Base-by-base conservation (phyloP, 37 sponge, comb jelly and placozoan species). In the Aphrocallistes beatrix region DNA sequence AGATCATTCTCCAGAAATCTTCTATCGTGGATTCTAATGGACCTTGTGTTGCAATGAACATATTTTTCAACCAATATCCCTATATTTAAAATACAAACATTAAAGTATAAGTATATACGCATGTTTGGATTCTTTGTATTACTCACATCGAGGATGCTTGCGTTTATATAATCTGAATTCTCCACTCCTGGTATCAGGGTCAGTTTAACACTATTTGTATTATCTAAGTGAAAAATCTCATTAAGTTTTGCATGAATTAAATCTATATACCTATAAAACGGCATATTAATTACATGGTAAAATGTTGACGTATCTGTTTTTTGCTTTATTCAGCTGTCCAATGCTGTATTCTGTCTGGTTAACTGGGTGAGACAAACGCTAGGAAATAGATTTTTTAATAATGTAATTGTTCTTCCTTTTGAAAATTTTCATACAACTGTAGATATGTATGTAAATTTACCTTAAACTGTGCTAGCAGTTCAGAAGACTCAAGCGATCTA, bases 91-190 rank as follows among this genome's bases (percentile, higher is more conserved):
- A n/a, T n/a, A n/a, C n/a, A n/a, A n/a, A n/a, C n/a, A n/a, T n/a
- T n/a, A n/a, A n/a, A n/a, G n/a, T n/a, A n/a, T n/a, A n/a, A n/a
- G n/a, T n/a, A n/a, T n/a, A n/a, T n/a, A n/a, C n/a, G n/a, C n/a
- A n/a, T n/a, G n/a, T n/a, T n/a, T n/a, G n/a, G n/a, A n/a, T n/a
- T n/a, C n/a, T n/a, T n/a, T n/a, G n/a, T n/a, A n/a, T n/a, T 84
- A 37, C 93, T 91, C 82, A 93, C 91, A 88, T 93, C 91, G 38
- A 97, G 87, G 81, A 86, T 93, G 86, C 95, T 97, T 38, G 92
- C 99, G 84, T 97, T 97, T 87, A 97, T 95, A 91, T 94, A 97
- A 89, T 97, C 99, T 32, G 96, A 93, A 23, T 96, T 94, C 0
- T 97, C 95, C 37, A 85, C 84, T 42, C 91, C 99, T 38, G 91